Base-by-base conservation (phyloP, 2,797 vertebrate species). In the Diplodus puntazzo region DNA sequence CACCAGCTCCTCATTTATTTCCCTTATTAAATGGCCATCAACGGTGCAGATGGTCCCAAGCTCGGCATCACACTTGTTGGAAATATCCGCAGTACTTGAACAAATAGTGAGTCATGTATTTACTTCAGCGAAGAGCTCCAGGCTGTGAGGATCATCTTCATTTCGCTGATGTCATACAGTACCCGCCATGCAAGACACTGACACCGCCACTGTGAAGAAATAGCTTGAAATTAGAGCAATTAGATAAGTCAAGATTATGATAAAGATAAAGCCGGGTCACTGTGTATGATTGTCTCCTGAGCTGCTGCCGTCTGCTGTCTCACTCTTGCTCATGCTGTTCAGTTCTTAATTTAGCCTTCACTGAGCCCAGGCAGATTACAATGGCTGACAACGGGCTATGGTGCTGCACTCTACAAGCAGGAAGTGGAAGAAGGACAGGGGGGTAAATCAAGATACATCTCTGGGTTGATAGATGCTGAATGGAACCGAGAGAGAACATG, bases 401-500 rank as follows among this genome's bases (percentile, higher is more conserved):
- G 82, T 58, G 78, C 79, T 58, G 43, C n/a, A 58, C 80, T 88
- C 80, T 66, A 48, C 82, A 65, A 81, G 80, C 80, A 84, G 71
- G 82, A 79, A 82, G 86, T 49, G 68, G 81, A 74, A 80, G 61
- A 80, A 70, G 68, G 87, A 84, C 84, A 55, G 52, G 52, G 69
- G 68, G 85, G 71, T 87, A 89, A 94, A 94, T 94, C 88, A 91
- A 94, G 92, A 94, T 89, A 80, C 89, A 92, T 94, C 86, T 80
- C 83, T 23, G 59, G 73, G 72, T 81, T 93, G 94, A 93, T 93
- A 80, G 90, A 93, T 87, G 80, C 79, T 89, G 93, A 93, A 91
- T 75, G 88, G 87, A 89, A 90, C 86, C 60, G 85, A 92, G 85
- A 63, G 88, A 89, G 86, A 93, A 92, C 93, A 88, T 71, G 85